Evolutionary conservation across 2,888 invertebrate genomes (phyloP).

Genomic region (Cryptus viduatorius): DNA sequence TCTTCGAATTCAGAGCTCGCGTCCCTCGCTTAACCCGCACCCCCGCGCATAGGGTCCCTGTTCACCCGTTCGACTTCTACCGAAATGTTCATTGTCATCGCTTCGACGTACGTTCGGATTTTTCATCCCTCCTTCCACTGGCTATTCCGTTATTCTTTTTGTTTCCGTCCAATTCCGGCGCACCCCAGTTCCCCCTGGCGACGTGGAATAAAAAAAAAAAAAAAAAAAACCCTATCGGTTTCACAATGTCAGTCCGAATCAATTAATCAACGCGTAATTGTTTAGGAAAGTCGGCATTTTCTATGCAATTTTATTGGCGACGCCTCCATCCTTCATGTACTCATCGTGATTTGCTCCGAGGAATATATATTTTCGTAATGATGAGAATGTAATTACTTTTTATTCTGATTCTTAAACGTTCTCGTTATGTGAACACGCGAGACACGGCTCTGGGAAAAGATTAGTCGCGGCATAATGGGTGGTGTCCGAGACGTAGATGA

Average conservation of each 20-base stretch:
- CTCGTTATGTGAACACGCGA: no score
- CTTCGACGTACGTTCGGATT: conserved; percentile 54
- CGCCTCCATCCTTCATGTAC: not conserved
- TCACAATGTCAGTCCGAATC: conserved; percentile 55
- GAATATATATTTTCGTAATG: no score
- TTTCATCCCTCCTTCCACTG: conserved; percentile 51
- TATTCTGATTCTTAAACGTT: no score
- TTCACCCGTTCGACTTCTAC: conserved; percentile 47
- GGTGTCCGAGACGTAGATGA: no score
- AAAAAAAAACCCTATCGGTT: conserved; percentile 29
- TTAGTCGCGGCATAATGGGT: no score
- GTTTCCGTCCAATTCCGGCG: conserved; percentile 24
- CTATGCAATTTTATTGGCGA: not conserved
- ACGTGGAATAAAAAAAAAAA: not conserved
- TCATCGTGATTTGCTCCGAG: not conserved
- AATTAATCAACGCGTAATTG: conserved; percentile 63
- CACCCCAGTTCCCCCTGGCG: conserved; percentile 1
- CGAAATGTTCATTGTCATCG: conserved; percentile 62
- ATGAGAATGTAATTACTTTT: no score
- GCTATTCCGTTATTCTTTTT: conserved; percentile 25
- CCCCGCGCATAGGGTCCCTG: conserved; percentile 17
- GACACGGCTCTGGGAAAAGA: no score
- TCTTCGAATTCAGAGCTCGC: conserved; percentile 67
- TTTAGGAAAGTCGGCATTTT: conserved; percentile 44
- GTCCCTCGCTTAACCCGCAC: conserved; percentile 10